Evolutionary conservation across 2,888 invertebrate species (phyloP).

Genomic region (Saturnia pavonia): DNA sequence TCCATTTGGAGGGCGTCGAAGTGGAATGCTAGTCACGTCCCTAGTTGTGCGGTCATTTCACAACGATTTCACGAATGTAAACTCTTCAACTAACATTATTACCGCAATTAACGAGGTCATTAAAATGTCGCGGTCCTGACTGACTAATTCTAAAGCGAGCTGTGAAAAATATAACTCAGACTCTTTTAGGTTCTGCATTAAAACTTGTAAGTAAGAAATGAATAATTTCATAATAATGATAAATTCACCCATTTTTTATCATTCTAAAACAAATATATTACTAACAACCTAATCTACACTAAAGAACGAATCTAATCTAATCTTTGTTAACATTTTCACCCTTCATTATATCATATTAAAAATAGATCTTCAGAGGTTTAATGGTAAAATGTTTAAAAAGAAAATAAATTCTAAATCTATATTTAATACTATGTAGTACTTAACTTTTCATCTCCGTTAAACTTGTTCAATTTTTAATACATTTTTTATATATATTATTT

Average conservation of each 20-base stretch:
- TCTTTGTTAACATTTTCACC: background rate
- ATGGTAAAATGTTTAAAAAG: background rate
- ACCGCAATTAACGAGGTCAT: constrained; percentile 49
- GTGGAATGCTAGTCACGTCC: constrained; percentile 55
- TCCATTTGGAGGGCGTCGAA: constrained; percentile 39
- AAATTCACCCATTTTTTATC: too few species aligned
- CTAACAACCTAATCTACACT: too few species aligned
- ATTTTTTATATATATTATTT: background rate
- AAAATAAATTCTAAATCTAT: background rate
- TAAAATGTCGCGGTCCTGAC: constrained; percentile 33
- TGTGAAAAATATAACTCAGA: constrained; percentile 29
- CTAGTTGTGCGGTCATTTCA: constrained; percentile 38
- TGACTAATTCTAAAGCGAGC: constrained; percentile 26
- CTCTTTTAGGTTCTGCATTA: constrained; percentile 20
- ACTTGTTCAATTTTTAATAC: background rate
- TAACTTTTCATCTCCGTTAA: background rate
- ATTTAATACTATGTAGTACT: background rate
- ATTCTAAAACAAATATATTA: too few species aligned
- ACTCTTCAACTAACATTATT: constrained; percentile 41
- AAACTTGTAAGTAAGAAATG: too few species aligned
- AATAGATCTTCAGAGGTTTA: background rate
- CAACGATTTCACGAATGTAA: constrained; percentile 42
- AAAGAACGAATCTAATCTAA: too few species aligned
- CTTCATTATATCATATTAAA: too few species aligned
- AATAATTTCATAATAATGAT: too few species aligned